A percentile compares a stretch with the other conserved stretches of the same genome.
phyloP scores from a whole-genome alignment of 92 coral and sea anemone species.

The Epizoanthus stellaris region DNA sequence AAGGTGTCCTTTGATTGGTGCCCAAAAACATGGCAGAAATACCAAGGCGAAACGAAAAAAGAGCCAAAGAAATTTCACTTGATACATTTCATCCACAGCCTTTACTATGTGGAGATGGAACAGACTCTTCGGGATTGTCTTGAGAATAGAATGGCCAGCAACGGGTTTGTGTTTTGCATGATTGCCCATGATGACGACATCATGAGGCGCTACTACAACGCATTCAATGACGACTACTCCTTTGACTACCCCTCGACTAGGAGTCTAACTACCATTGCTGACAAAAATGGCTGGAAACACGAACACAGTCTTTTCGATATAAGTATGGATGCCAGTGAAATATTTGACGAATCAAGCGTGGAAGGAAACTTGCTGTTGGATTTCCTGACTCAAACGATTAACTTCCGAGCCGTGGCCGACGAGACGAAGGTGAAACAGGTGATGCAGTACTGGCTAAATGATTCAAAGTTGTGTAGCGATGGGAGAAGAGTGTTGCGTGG shows the following conservation, averaged over 20 bases:
- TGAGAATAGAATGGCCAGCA: not conserved
- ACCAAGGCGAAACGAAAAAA: not conserved
- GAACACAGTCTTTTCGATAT: not conserved
- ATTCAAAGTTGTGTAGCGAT: not conserved
- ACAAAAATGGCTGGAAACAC: not conserved
- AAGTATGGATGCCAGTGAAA: not conserved
- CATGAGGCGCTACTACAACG: not conserved
- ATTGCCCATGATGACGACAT: not conserved
- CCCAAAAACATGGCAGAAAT: slow-evolving; percentile 19
- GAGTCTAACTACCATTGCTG: not conserved
- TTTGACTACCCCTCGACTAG: not conserved
- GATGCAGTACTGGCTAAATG: not conserved
- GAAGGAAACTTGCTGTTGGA: not conserved
- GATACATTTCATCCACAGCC: too few species aligned
- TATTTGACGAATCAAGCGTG: not conserved
- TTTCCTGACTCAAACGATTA: too few species aligned
- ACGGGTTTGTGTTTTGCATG: not conserved
- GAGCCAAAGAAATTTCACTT: not conserved
- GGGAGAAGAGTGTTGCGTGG: not conserved
- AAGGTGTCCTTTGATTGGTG: slow-evolving; percentile 8
- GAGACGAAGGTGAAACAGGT: not conserved
- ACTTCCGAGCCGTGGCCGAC: not conserved
- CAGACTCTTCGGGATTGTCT: not conserved
- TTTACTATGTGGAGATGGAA: not conserved
- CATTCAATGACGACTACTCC: not conserved